These are phyloP conservation scores for Andinoacara biseriatus DNA, from an alignment of 2,113 vertebrate species.

Conservation along the genomic window DNA sequence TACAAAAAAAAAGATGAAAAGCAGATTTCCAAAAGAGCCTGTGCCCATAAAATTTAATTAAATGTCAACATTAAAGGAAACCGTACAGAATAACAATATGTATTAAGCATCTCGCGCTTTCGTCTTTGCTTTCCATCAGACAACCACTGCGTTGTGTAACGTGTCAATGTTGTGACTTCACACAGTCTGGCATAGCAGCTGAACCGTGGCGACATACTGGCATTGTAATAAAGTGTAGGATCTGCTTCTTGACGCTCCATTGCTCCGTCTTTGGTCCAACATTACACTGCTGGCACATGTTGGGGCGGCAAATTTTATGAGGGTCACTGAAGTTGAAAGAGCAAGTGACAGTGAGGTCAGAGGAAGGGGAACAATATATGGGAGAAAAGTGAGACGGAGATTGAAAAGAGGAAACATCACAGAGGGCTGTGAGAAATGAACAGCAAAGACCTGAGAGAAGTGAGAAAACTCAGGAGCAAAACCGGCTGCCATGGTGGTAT, in stretches of 20 bases:
- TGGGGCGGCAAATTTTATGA: constrained; percentile 26
- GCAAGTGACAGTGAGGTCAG: neutral
- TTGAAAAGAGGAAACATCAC: neutral
- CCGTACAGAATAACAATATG: neutral
- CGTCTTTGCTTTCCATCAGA: neutral
- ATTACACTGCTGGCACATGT: constrained; percentile 10
- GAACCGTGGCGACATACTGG: constrained; percentile 30
- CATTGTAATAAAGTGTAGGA: constrained; percentile 55
- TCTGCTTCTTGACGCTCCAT: constrained; percentile 30
- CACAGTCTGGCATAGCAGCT: constrained; percentile 17
- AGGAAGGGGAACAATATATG: neutral
- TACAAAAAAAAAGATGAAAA: neutral
- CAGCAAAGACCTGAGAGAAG: constrained; percentile 10
- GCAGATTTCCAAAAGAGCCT: neutral
- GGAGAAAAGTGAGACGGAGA: neutral
- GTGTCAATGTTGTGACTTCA: constrained; percentile 7
- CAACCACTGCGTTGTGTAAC: neutral
- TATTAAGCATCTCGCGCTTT: neutral
- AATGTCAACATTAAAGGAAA: neutral
- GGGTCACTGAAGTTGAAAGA: constrained; percentile 14
- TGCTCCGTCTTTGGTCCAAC: constrained; percentile 15
- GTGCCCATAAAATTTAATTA: neutral
- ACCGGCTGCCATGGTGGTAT: neutral
- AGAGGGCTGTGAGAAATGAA: neutral
- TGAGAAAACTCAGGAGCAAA: neutral